Percentiles rank a stretch among this genome's conserved stretches.
Conservation (phyloP, 2,113 vertebrate species). For the Dasyornis broadbenti region DNA sequence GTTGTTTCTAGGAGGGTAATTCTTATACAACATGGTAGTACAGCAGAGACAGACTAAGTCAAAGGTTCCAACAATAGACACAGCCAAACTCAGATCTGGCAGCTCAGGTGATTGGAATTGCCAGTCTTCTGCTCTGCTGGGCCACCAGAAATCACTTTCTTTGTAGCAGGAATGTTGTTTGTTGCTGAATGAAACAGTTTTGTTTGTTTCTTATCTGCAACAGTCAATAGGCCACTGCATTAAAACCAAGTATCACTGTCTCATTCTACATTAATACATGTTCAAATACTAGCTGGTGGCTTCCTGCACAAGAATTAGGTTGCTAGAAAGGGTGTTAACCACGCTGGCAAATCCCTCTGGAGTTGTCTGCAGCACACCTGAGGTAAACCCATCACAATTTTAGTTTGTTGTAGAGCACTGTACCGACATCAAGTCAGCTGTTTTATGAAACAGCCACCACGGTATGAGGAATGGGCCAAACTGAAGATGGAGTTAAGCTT, state of each 20-base stretch:
- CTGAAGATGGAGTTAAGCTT: background rate
- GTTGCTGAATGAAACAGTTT: background rate
- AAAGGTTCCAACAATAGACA: background rate
- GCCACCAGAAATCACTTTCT: background rate
- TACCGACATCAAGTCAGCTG: background rate
- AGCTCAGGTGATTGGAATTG: background rate
- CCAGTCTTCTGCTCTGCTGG: background rate
- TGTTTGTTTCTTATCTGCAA: background rate
- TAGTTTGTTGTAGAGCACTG: background rate
- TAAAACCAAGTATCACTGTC: background rate
- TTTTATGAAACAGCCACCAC: background rate
- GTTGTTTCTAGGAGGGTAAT: background rate
- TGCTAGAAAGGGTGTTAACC: background rate
- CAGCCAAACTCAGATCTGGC: background rate
- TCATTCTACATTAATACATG: background rate
- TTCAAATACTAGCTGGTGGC: background rate
- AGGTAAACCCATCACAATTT: background rate
- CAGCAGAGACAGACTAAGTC: background rate
- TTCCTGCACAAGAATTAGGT: background rate
- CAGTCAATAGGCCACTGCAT: background rate
- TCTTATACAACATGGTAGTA: background rate
- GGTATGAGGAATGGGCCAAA: background rate
- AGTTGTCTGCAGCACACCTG: background rate
- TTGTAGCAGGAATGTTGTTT: background rate
- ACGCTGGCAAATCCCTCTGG: background rate